Percentiles rank a stretch among this genome's conserved stretches.
phyloP scores from a whole-genome alignment of 2,113 vertebrate genomes.

The Typhlomys cinereus region DNA sequence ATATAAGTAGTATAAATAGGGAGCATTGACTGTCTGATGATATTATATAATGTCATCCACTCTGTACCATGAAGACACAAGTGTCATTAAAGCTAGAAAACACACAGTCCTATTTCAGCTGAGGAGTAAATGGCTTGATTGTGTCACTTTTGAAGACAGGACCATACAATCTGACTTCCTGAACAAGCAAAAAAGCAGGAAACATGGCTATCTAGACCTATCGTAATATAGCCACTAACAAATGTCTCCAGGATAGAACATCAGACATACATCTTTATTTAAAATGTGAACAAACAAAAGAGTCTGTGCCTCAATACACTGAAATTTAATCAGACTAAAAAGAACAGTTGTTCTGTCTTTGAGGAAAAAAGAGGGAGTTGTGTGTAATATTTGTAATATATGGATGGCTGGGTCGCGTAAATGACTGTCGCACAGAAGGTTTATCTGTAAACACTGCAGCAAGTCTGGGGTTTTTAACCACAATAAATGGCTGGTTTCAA shows the following conservation, averaged over 20 bases:
- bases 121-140: not conserved
- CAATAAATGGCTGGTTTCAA: slow-evolving; percentile 85
- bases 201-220: slow-evolving; percentile 10
- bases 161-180: not conserved
- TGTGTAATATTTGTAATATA: slow-evolving; percentile 80
- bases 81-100: not conserved
- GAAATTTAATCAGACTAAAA: slow-evolving; percentile 74
- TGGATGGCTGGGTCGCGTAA: slow-evolving; percentile 80
- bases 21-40: not conserved
- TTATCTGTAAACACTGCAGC: slow-evolving; percentile 84
- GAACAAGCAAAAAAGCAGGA: not conserved
- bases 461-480: slow-evolving; percentile 78
- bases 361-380: slow-evolving; percentile 59
- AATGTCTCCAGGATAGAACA: not conserved
- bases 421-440: slow-evolving; percentile 79
- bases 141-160: not conserved
- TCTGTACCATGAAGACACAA: not conserved
- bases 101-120: not conserved
- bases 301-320: slow-evolving; percentile 33
- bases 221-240: slow-evolving; percentile 13
- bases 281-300: slow-evolving; percentile 36
- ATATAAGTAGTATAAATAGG: too few species aligned
- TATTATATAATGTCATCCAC: not conserved
- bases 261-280: slow-evolving; percentile 39
- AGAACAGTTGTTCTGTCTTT: slow-evolving; percentile 76